Conservation (phyloP, 35 echinoderm and acorn worm genomes). For the Lytechinus variegatus region DNA sequence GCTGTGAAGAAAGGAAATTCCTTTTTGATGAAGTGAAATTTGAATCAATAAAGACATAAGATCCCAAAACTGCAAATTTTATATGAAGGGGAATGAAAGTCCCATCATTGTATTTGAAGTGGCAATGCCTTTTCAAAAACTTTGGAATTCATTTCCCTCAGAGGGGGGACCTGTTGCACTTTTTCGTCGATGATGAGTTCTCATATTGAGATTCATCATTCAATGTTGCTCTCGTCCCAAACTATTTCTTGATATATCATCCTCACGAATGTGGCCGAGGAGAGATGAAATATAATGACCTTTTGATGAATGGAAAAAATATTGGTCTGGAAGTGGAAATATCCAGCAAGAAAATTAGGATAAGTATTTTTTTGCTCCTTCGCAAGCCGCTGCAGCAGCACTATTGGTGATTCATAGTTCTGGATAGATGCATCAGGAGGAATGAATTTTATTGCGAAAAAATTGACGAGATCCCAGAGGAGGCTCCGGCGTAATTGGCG, state of each 20-base stretch:
- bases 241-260: background rate
- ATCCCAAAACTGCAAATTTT: background rate
- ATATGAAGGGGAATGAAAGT: background rate
- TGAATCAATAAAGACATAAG: background rate
- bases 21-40: constrained; percentile 8
- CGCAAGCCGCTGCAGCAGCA: background rate
- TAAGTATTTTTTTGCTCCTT: background rate
- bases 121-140: constrained; percentile 4
- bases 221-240: background rate
- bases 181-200: constrained; percentile 7
- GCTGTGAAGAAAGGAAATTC: background rate
- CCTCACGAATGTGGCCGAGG: background rate
- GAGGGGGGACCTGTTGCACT: constrained; percentile 20
- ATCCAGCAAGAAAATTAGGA: constrained; percentile 33
- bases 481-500: constrained; percentile 53
- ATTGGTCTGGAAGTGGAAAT: constrained; percentile 41
- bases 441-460: constrained; percentile 52
- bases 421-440: constrained; percentile 29
- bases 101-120: background rate
- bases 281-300: constrained; percentile 8
- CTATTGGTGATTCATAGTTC: constrained; percentile 17
- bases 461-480: constrained; percentile 22
- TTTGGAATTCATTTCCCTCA: background rate
- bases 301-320: constrained; percentile 39
- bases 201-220: constrained; percentile 36